These are phyloP conservation scores for Dysidea cf. avara DNA, from an alignment of 37 sponge, comb jelly and placozoan genomes.

Conservation along the genomic window DNA sequence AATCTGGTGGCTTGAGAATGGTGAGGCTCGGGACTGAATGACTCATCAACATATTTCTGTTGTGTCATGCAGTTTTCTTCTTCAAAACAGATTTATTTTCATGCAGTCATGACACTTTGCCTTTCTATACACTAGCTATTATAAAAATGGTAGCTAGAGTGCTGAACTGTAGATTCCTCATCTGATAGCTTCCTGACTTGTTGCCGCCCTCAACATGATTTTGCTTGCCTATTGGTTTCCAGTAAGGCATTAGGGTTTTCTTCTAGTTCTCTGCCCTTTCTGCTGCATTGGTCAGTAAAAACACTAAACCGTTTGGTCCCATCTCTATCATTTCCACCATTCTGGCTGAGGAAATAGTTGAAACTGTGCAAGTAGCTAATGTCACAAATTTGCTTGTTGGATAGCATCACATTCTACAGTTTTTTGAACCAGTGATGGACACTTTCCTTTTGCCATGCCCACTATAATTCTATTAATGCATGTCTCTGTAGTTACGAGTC, in stretches of 20 bases:
- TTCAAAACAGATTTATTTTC: slow-evolving; percentile 47
- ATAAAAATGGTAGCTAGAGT: slow-evolving; percentile 30
- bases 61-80: not conserved
- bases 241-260: slow-evolving; percentile 75
- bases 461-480: no score
- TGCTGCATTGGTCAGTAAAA: slow-evolving; percentile 81
- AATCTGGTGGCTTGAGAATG: slow-evolving; percentile 52
- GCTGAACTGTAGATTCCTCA: slow-evolving; percentile 46
- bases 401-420: slow-evolving; percentile 47
- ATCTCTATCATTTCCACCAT: slow-evolving; percentile 79
- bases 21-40: no score
- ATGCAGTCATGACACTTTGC: slow-evolving; percentile 37
- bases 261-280: slow-evolving; percentile 75
- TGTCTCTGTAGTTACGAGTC: no score
- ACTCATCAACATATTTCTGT: slow-evolving; percentile 12
- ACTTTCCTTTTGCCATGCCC: no score
- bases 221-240: slow-evolving; percentile 68
- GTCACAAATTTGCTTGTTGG: slow-evolving; percentile 52
- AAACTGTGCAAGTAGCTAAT: slow-evolving; percentile 61
- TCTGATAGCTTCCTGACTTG: slow-evolving; percentile 39
- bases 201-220: slow-evolving; percentile 78
- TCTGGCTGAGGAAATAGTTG: slow-evolving; percentile 76
- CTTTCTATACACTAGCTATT: no score
- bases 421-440: slow-evolving; percentile 68
- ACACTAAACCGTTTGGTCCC: slow-evolving; percentile 50